Evolutionary conservation across 2,113 vertebrate genomes (phyloP).

Genomic region (Boleophthalmus pectinirostris): DNA sequence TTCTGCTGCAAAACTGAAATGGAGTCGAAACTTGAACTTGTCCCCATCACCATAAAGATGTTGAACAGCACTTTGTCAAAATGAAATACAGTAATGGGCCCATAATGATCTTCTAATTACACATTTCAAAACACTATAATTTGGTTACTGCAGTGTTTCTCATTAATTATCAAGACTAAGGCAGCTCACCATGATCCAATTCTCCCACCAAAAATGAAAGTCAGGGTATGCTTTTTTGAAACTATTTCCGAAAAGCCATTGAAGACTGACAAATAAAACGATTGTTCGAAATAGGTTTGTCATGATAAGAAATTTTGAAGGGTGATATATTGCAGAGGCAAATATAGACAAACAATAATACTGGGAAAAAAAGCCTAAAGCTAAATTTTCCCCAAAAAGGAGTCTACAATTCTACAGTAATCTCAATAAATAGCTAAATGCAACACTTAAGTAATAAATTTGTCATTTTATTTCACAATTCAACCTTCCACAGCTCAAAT

Average conservation of each 20-base stretch:
- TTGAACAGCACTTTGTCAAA: neutral
- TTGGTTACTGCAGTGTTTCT: slow-evolving; percentile 2
- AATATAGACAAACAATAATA: too few relatives aligned
- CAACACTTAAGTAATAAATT: too few relatives aligned
- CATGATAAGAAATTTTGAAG: too few relatives aligned
- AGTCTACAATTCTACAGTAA: too few relatives aligned
- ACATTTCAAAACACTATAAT: slow-evolving; percentile 1
- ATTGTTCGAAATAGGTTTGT: too few relatives aligned
- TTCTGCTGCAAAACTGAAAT: too few relatives aligned
- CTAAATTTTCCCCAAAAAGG: too few relatives aligned
- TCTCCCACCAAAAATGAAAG: neutral
- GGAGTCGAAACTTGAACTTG: neutral
- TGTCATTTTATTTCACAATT: too few relatives aligned
- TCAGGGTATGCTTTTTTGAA: neutral
- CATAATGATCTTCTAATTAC: neutral
- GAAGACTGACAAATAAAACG: neutral
- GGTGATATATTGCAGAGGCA: too few relatives aligned
- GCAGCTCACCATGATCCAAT: neutral
- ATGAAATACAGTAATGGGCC: neutral
- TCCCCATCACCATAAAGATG: neutral
- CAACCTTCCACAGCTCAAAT: too few relatives aligned
- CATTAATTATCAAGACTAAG: neutral
- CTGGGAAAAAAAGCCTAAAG: too few relatives aligned
- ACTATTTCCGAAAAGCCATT: neutral
- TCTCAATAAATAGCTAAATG: too few relatives aligned